Conservation (phyloP, 2,888 invertebrate genomes). For the Drosophila imparisetae region DNA sequence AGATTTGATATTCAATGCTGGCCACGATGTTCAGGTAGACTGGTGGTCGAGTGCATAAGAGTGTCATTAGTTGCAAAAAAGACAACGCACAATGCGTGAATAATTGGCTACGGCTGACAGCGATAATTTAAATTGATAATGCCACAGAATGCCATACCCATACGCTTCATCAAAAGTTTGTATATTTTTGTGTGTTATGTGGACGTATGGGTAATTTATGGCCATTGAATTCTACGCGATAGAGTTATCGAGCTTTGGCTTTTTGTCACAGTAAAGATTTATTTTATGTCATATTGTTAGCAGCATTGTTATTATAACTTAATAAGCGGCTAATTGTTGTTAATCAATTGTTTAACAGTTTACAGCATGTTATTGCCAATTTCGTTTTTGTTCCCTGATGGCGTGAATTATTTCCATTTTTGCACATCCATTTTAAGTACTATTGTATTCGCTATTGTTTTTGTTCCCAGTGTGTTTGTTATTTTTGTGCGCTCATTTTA, state of each 20-base stretch:
- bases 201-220: constrained; percentile 62
- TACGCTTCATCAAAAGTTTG: constrained; percentile 42
- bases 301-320: constrained; percentile 74
- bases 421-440: constrained; percentile 45
- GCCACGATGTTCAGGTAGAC: constrained; percentile 9
- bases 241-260: constrained; percentile 46
- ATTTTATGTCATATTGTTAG: constrained; percentile 57
- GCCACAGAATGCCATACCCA: constrained; percentile 38
- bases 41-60: constrained; percentile 28
- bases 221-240: constrained; percentile 62
- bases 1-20: constrained; percentile 27
- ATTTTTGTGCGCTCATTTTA: constrained; percentile 62
- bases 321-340: constrained; percentile 83
- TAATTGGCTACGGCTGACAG: constrained; percentile 68
- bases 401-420: constrained; percentile 72
- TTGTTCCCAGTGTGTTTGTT: constrained; percentile 55
- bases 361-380: constrained; percentile 65
- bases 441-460: constrained; percentile 33
- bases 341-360: constrained; percentile 84
- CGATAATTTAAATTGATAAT: constrained; percentile 72
- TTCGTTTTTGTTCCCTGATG: constrained; percentile 36
- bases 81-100: constrained; percentile 68
- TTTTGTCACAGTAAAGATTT: constrained; percentile 56
- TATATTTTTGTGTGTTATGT: constrained; percentile 9
- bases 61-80: constrained; percentile 56